A percentile compares a stretch with the other conserved stretches of the same genome.
phyloP scores from a whole-genome alignment of 2,797 vertebrate species.

The Rhinella marina region DNA sequence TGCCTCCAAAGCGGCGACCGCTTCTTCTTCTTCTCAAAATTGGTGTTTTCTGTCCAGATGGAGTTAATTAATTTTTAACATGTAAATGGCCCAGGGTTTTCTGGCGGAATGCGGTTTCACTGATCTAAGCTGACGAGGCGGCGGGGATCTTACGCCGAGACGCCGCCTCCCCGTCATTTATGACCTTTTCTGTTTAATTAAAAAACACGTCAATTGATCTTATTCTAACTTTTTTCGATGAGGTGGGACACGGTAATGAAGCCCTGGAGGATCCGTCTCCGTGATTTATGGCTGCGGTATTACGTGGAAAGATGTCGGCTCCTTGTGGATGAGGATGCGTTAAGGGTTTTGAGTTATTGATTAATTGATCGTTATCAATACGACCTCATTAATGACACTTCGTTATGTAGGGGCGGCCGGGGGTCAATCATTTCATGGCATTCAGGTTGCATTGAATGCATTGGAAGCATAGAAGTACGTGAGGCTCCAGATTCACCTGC shows the following conservation, averaged over 20 bases:
- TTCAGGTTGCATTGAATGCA: neutral
- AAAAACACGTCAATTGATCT: conserved; percentile 53
- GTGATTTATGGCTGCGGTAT: neutral
- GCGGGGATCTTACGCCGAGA: conserved; percentile 44
- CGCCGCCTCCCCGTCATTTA: conserved; percentile 38
- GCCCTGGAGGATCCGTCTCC: conserved; percentile 18
- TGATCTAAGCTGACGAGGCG: conserved; percentile 58
- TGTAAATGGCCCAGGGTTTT: conserved; percentile 62
- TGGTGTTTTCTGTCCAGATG: conserved; percentile 60
- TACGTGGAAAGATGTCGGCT: neutral
- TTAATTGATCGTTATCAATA: neutral
- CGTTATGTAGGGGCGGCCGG: neutral
- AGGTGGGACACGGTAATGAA: conserved; percentile 21
- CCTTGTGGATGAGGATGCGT: neutral
- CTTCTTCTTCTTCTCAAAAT: conserved; percentile 36
- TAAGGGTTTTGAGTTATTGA: conserved; percentile 7
- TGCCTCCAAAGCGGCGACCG: conserved; percentile 49
- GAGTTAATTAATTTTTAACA: conserved; percentile 63
- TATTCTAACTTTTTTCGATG: conserved; percentile 37
- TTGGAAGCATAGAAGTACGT: neutral
- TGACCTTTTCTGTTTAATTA: conserved; percentile 59
- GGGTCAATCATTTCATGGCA: neutral
- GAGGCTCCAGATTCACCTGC: neutral
- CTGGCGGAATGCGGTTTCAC: conserved; percentile 30
- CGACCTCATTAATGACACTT: neutral